These are phyloP conservation scores for Polypedilum vanderplanki DNA, from an alignment of 1,140 invertebrate genomes.

Conservation along the genomic window DNA sequence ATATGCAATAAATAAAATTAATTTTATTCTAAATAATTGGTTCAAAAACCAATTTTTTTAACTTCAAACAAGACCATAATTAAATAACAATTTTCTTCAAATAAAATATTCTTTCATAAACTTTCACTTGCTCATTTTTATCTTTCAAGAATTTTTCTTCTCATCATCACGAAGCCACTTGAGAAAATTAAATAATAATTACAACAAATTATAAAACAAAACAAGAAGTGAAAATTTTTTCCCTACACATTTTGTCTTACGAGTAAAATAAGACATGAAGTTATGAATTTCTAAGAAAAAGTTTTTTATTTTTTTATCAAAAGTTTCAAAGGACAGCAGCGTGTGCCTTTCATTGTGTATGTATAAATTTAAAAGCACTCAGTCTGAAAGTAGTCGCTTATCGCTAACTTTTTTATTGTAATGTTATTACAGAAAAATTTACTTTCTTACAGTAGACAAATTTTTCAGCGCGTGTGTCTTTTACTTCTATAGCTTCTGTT, in stretches of 20 bases:
- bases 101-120: background rate
- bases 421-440: background rate
- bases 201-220: background rate
- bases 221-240: background rate
- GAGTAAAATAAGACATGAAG: background rate
- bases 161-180: background rate
- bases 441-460: background rate
- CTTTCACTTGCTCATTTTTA: background rate
- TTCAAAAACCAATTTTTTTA: no score
- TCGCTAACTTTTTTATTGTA: constrained; percentile 8
- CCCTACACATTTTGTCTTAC: background rate
- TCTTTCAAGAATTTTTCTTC: background rate
- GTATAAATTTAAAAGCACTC: constrained; percentile 4
- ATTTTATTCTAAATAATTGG: no score
- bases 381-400: background rate
- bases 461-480: background rate
- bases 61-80: no score
- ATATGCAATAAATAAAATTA: no score
- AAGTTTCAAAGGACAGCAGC: background rate
- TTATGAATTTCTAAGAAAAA: background rate
- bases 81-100: background rate
- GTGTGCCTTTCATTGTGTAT: background rate
- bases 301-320: no score
- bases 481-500: no score
- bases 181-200: no score